Evolutionary conservation across 2,113 vertebrate species (phyloP).

Genomic region (Scytalopus superciliaris): DNA sequence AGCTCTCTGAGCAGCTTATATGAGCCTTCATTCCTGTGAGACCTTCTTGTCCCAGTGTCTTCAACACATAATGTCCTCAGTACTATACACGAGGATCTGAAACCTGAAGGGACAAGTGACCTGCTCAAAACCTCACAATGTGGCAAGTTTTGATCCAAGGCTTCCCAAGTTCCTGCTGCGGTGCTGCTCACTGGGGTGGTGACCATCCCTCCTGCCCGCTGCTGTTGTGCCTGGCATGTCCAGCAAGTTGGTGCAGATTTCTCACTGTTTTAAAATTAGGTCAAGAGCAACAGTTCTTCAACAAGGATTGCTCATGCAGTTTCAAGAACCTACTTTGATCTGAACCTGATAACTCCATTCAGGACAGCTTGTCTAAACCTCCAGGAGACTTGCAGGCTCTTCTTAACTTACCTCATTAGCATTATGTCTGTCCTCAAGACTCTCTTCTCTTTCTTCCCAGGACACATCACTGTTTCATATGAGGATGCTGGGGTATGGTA

Average conservation of each 20-base stretch:
- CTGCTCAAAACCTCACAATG: neutral
- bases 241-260: neutral
- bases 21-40: neutral
- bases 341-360: neutral
- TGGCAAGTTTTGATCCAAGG: neutral
- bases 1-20: neutral
- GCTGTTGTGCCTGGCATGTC: neutral
- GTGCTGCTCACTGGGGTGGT: neutral
- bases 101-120: neutral
- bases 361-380: neutral
- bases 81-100: rapidly evolving
- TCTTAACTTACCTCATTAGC: neutral
- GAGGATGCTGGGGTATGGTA: neutral
- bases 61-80: rapidly evolving
- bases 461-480: neutral
- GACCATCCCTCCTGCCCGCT: neutral
- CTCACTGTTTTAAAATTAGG: neutral
- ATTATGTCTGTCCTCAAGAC: neutral
- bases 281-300: neutral
- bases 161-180: rapidly evolving
- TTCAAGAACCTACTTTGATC: neutral
- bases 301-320: neutral
- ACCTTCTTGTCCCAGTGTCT: neutral
- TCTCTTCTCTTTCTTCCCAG: neutral
- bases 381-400: neutral